These are phyloP conservation scores for Macaca nemestrina DNA, from an alignment of 2,113 vertebrate genomes.

Conservation along the genomic window DNA sequence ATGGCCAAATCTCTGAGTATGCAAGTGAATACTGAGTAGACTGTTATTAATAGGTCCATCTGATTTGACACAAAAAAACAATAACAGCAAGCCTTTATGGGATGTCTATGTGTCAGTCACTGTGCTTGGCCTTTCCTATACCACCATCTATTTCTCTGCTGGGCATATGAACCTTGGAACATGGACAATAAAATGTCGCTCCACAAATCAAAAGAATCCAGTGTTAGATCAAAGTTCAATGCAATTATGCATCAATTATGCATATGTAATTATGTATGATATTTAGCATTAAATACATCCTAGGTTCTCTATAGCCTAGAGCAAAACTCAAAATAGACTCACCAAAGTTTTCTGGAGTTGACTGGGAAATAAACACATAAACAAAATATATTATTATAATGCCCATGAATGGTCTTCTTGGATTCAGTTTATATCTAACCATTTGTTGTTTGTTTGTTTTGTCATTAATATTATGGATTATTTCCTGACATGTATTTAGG, in stretches of 20 bases:
- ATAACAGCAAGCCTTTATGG: neutral
- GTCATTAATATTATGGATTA: neutral
- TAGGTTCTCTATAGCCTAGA: neutral
- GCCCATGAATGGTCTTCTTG: slow-evolving; percentile 12
- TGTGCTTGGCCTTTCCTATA: neutral
- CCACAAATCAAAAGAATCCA: neutral
- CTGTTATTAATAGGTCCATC: neutral
- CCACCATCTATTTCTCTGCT: neutral
- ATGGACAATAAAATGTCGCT: neutral
- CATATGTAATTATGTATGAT: neutral
- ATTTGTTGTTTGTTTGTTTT: neutral
- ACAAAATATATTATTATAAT: slow-evolving; percentile 76
- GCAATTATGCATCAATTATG: neutral
- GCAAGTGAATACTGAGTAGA: neutral
- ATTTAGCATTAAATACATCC: neutral
- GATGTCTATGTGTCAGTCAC: neutral
- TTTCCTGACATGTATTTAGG: neutral
- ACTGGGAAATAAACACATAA: slow-evolving; percentile 78
- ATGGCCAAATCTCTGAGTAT: neutral
- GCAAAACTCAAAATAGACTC: slow-evolving; percentile 81
- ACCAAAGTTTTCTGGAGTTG: slow-evolving; percentile 82
- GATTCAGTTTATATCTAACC: neutral
- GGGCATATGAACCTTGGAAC: neutral
- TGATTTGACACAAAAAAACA: slow-evolving; percentile 44
- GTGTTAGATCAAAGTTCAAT: slow-evolving; percentile 1